phyloP scores from a whole-genome alignment of 1,140 invertebrate genomes.

The Mycetomoellerius zeteki region DNA sequence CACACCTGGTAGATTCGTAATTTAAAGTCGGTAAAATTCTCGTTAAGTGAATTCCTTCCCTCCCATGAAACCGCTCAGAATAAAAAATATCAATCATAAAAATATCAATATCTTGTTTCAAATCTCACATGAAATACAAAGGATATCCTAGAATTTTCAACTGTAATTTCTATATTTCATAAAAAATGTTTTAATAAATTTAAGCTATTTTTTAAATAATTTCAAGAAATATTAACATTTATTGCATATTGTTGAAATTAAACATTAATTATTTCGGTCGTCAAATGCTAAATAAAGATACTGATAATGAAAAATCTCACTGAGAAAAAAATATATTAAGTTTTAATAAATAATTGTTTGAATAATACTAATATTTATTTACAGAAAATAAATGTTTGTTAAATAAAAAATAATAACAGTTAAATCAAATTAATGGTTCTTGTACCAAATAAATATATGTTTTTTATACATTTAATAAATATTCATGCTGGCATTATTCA shows the following conservation, averaged over 20 bases:
- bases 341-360: too few species aligned
- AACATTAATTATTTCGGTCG: neutral
- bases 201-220: neutral
- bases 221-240: neutral
- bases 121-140: neutral
- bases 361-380: too few species aligned
- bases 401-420: too few species aligned
- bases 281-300: constrained; percentile 3
- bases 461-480: too few species aligned
- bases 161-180: neutral
- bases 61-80: neutral
- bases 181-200: neutral
- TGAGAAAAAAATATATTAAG: neutral
- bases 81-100: constrained; percentile 6
- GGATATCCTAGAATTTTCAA: neutral
- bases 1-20: constrained; percentile 65
- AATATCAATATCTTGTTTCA: neutral
- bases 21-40: constrained; percentile 52
- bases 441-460: too few species aligned
- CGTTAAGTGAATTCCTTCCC: constrained; percentile 45
- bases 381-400: too few species aligned
- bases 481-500: too few species aligned
- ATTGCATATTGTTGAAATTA: neutral
- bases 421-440: too few species aligned
- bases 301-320: neutral